phyloP scores from a whole-genome alignment of 2,888 invertebrate genomes.

The Lasius platythorax region DNA sequence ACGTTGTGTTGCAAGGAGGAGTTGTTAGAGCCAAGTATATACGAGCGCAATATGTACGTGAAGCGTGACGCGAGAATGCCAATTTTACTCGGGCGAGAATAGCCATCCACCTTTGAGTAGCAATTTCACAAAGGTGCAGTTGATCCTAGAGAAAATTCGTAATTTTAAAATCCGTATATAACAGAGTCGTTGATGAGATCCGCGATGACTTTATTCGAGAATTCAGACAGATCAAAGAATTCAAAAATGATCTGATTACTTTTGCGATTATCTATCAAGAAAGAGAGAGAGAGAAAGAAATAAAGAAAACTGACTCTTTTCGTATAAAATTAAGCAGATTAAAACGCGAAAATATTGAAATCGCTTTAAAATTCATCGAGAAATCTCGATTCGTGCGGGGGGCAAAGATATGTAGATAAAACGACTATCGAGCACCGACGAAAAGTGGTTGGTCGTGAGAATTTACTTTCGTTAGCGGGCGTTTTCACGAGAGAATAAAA shows the following conservation, averaged over 20 bases:
- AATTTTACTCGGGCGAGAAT: conserved; percentile 33
- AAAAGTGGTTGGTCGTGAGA: conserved; percentile 43
- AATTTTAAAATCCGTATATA: neutral
- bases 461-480: conserved; percentile 61
- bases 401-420: conserved; percentile 3
- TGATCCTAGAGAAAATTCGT: conserved; percentile 19
- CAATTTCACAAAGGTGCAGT: conserved; percentile 25
- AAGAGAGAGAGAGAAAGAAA: neutral
- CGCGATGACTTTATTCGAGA: neutral
- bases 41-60: conserved; percentile 28
- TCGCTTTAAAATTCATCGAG: conserved; percentile 11
- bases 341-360: neutral
- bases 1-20: conserved; percentile 30
- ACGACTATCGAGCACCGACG: neutral
- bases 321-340: neutral
- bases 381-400: neutral
- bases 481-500: conserved; percentile 24
- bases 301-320: neutral
- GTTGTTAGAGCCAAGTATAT: neutral
- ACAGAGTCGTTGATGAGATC: neutral
- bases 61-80: conserved; percentile 39
- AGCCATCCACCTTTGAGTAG: conserved; percentile 36
- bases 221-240: neutral
- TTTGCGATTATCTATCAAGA: neutral
- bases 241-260: neutral